Evolutionary conservation across 1,140 invertebrate genomes (phyloP).

Genomic region (Berghia stephanieae): DNA sequence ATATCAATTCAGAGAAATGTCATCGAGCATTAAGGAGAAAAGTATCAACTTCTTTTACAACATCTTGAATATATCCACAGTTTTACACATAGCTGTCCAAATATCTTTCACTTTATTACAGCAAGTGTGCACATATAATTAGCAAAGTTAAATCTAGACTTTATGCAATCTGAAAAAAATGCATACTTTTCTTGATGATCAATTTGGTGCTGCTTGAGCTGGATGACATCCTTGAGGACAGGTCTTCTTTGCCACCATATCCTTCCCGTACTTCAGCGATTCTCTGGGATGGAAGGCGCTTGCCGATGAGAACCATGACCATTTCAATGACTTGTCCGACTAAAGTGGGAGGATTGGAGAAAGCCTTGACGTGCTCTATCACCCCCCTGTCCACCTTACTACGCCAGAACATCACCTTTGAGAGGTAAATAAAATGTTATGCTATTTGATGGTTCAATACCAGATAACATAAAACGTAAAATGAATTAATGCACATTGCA

Average conservation of each 20-base stretch:
- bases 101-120: too few relatives aligned
- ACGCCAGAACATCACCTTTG: conserved; percentile 63
- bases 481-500: too few relatives aligned
- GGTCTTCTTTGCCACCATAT: conserved; percentile 50
- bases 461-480: background rate
- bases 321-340: conserved; percentile 67
- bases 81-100: too few relatives aligned
- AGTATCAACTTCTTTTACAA: too few relatives aligned
- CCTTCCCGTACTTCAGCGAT: conserved; percentile 45
- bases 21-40: too few relatives aligned
- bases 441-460: background rate
- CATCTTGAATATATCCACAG: too few relatives aligned
- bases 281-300: conserved; percentile 60
- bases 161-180: too few relatives aligned
- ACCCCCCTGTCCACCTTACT: conserved; percentile 62
- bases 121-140: too few relatives aligned
- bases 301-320: conserved; percentile 66
- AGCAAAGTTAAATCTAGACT: conserved; percentile 27
- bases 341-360: conserved; percentile 62
- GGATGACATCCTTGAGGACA: conserved; percentile 62
- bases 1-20: too few relatives aligned
- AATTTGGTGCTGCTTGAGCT: conserved; percentile 59
- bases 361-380: conserved; percentile 62
- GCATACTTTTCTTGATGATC: conserved; percentile 60
- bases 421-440: background rate